These are phyloP conservation scores for Palythoa grandiflora DNA, from an alignment of 92 coral and sea anemone species.

Conservation along the genomic window DNA sequence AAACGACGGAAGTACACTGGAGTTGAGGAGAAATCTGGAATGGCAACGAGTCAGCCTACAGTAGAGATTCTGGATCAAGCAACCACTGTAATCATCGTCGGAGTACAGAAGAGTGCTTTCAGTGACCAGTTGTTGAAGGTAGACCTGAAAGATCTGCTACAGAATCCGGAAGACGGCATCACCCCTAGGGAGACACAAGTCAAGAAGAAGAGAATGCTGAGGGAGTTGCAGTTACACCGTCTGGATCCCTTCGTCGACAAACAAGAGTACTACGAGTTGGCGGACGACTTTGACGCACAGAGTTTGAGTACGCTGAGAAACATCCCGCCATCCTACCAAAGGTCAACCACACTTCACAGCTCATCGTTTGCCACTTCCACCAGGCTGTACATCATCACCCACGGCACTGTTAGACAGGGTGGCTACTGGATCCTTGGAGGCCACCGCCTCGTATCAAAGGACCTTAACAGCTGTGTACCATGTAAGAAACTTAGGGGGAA, in stretches of 20 bases:
- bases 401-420: neutral
- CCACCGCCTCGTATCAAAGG: neutral
- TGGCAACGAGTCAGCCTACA: neutral
- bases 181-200: neutral
- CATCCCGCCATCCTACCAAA: neutral
- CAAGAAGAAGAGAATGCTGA: neutral
- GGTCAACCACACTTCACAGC: neutral
- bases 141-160: neutral
- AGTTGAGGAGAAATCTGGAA: neutral
- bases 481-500: neutral
- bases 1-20: neutral
- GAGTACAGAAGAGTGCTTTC: constrained; percentile 13
- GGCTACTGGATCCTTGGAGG: neutral
- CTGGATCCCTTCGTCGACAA: constrained; percentile 1
- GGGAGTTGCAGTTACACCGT: neutral
- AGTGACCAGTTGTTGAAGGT: neutral
- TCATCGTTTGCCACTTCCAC: neutral
- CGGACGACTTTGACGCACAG: neutral
- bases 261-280: neutral
- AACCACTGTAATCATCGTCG: neutral
- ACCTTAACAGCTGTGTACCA: neutral
- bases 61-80: constrained; percentile 18
- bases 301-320: neutral
- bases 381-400: neutral
- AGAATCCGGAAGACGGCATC: neutral